Conservation (phyloP, 1,140 invertebrate species). For the Paraescarpia echinospica region DNA sequence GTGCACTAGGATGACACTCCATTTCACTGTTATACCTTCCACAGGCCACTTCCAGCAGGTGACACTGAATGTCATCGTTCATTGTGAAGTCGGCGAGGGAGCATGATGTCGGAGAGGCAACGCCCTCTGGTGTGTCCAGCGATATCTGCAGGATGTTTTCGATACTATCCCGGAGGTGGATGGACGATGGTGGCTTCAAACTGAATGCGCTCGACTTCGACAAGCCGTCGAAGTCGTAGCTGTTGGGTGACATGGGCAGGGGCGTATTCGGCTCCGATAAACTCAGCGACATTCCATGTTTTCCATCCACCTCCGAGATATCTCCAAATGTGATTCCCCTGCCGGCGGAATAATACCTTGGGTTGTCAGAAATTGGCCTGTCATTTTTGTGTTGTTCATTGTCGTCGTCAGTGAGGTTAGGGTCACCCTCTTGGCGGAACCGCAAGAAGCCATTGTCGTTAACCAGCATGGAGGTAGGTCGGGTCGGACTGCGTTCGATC, state of each 20-base stretch:
- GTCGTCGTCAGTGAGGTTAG: background rate
- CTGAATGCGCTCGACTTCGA: constrained; percentile 13
- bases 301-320: background rate
- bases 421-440: constrained; percentile 23
- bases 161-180: constrained; percentile 27
- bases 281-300: background rate
- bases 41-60: background rate
- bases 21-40: background rate
- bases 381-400: background rate
- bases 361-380: background rate
- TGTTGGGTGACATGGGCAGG: background rate
- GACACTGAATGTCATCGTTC: background rate
- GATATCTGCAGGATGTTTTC: constrained; percentile 14
- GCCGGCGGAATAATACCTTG: background rate
- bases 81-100: background rate
- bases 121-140: background rate
- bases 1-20: background rate
- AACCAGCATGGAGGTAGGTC: constrained; percentile 24
- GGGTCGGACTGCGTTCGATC: background rate
- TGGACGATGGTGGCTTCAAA: constrained; percentile 24
- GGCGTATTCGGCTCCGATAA: constrained; percentile 2
- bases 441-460: constrained; percentile 26
- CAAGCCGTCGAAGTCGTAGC: background rate
- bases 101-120: background rate
- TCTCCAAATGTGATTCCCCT: background rate